These are phyloP conservation scores for Troglohyphantes excavatus DNA, from an alignment of 2,888 invertebrate genomes.

Conservation along the genomic window DNA sequence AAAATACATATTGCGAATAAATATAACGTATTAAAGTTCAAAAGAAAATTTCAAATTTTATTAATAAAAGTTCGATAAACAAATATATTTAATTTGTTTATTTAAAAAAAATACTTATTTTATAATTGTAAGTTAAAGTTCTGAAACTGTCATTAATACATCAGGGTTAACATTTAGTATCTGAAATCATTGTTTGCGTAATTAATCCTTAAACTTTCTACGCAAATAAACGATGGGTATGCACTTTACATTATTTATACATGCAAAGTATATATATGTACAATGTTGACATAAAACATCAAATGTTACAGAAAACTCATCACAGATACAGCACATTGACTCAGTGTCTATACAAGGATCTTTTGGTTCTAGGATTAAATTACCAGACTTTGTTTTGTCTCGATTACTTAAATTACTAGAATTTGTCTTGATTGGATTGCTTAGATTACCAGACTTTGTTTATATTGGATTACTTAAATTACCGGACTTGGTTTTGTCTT, in stretches of 20 bases:
- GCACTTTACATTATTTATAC: slow-evolving; percentile 15
- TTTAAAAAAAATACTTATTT: not conserved
- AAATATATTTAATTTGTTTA: not conserved
- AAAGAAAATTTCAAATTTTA: too few species aligned
- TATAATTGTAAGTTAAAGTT: not conserved
- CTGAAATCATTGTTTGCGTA: slow-evolving; percentile 18
- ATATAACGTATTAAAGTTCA: too few species aligned
- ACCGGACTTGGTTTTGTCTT: too few species aligned
- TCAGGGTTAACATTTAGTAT: slow-evolving; percentile 9
- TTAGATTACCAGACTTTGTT: too few species aligned
- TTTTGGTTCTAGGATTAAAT: slow-evolving; percentile 1
- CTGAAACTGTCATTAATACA: slow-evolving; percentile 44
- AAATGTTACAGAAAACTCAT: slow-evolving; percentile 57
- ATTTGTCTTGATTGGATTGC: too few species aligned
- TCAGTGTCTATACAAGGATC: slow-evolving; percentile 54
- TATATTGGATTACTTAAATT: too few species aligned
- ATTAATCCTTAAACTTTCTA: not conserved
- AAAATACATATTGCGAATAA: too few species aligned
- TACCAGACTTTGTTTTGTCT: too few species aligned
- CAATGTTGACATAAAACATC: slow-evolving; percentile 56
- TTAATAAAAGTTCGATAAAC: too few species aligned
- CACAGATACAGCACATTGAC: slow-evolving; percentile 12
- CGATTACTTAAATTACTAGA: too few species aligned
- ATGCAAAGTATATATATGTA: slow-evolving; percentile 51
- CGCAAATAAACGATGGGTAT: slow-evolving; percentile 30